These are phyloP conservation scores for Panonychus citri DNA, from an alignment of 1,140 invertebrate genomes.

Conservation along the genomic window DNA sequence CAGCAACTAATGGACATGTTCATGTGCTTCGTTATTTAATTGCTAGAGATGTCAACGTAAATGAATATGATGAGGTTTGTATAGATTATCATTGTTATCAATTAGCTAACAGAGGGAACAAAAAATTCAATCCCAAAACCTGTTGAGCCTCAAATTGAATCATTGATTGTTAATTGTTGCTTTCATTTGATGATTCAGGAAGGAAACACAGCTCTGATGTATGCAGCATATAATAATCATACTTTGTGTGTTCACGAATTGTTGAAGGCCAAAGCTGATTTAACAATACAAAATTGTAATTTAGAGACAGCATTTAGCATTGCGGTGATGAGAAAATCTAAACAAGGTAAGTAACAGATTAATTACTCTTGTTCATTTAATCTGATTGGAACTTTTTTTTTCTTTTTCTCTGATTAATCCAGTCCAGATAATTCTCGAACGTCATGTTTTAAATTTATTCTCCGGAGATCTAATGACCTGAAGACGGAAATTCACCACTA, in stretches of 20 bases:
- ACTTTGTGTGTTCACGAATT: slow-evolving; percentile 59
- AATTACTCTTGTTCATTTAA: not conserved
- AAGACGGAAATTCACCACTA: no score
- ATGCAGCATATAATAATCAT: slow-evolving; percentile 61
- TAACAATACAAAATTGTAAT: slow-evolving; percentile 48
- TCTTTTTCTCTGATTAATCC: not conserved
- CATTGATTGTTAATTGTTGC: not conserved
- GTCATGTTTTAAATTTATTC: not conserved
- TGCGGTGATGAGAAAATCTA: slow-evolving; percentile 38
- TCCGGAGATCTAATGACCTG: not conserved
- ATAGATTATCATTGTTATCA: not conserved
- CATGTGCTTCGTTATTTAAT: slow-evolving; percentile 58
- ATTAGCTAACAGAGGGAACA: no score
- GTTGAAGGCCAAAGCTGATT: slow-evolving; percentile 45
- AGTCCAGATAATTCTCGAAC: not conserved
- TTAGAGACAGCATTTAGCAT: slow-evolving; percentile 55
- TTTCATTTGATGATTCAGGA: slow-evolving; percentile 30
- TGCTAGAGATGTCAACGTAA: slow-evolving; percentile 43
- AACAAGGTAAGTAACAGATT: slow-evolving; percentile 23
- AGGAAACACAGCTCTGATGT: slow-evolving; percentile 66
- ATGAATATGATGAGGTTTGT: slow-evolving; percentile 53
- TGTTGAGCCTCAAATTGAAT: no score
- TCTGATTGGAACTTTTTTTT: not conserved
- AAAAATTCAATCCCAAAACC: no score
- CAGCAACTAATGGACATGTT: slow-evolving; percentile 58